Base-by-base conservation (phyloP, 2,113 vertebrate genomes). In the Coryphaenoides rupestris region DNA sequence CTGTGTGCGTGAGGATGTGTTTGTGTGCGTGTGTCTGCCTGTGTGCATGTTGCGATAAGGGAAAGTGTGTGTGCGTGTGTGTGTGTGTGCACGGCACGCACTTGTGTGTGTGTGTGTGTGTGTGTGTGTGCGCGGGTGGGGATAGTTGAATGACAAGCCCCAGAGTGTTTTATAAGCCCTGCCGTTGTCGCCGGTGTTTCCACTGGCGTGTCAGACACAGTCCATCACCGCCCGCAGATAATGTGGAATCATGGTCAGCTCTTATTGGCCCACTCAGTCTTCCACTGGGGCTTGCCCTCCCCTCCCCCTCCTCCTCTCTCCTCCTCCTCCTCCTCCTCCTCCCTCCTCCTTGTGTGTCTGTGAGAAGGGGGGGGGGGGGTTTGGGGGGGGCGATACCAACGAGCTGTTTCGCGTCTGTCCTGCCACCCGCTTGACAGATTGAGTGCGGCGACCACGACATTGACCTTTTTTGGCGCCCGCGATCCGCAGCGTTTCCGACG, bases 401-500 rank as follows among this genome's bases (percentile, higher is more conserved):
- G 5, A 17, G 50, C 19, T 2, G 17, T 7, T 19, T 19, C 49
- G n/a, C 19, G 53, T 54, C 5, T 3, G 16, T 52, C 49, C n/a
- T 7, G 16, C 16, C 15, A 16, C 49, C 21, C 19, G 70, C 64
- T 75, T 77, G 78, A 76, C 56, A 84, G 78, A 75, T 81, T 73
- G 79, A 84, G 75, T 81, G 69, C 26, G 59, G n/a, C 66, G 80
- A 85, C n/a, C 84, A 76, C 24, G 1, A 4, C 23, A 45, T 56
- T 84, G 75, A 83, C 86, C 79, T 85, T 86, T 81, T 58, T 68
- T 59, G 3, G n/a, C 47, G 64, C 78, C 74, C 67, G 65, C 57
- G 33, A 78, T 80, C 74, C 75, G 19, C 13, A 61, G 61, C 73
- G 71, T 66, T n/a, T n/a, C 66, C 60, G 66, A 50, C 71, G 68